phyloP scores from a whole-genome alignment of 2,113 vertebrate genomes.

The Ia io region DNA sequence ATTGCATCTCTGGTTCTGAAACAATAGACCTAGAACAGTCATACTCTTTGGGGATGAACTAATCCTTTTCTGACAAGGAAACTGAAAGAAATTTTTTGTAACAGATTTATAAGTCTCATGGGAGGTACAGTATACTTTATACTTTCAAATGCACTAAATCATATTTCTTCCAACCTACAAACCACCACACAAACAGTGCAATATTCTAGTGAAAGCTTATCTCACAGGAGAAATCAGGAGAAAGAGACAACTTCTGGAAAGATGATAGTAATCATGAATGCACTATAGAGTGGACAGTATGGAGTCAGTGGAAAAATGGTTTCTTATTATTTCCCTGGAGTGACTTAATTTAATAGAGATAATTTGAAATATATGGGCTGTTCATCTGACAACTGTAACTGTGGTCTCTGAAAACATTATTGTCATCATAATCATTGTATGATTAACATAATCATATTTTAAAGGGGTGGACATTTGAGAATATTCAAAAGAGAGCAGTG shows the following conservation, averaged over 20 bases:
- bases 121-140: background rate
- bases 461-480: background rate
- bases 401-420: background rate
- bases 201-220: background rate
- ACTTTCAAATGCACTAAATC: background rate
- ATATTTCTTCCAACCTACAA: background rate
- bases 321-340: background rate
- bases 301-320: background rate
- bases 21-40: background rate
- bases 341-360: background rate
- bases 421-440: background rate
- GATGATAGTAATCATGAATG: background rate
- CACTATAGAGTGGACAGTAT: background rate
- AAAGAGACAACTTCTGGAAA: background rate
- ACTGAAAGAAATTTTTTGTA: conserved; percentile 38
- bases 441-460: background rate
- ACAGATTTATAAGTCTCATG: conserved; percentile 11
- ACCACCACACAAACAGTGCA: background rate
- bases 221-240: background rate
- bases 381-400: background rate
- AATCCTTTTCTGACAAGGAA: conserved; percentile 32
- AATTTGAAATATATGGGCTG: background rate
- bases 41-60: background rate
- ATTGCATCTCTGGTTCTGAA: background rate
- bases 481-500: background rate